phyloP scores from a whole-genome alignment of 2,797 vertebrate genomes.

The Mormyrops boulengeri region DNA sequence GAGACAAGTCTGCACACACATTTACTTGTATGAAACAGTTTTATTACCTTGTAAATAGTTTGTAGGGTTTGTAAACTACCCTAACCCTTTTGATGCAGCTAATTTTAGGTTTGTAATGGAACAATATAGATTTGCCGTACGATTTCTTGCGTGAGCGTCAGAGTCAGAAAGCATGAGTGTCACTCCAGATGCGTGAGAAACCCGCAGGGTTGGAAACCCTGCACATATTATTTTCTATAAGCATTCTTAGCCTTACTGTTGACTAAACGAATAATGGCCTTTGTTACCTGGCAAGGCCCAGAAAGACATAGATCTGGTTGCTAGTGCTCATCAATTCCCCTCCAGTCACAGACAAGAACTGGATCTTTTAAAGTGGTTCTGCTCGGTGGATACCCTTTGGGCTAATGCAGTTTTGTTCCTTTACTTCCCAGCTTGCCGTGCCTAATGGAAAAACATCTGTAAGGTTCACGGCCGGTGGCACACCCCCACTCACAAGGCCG shows the following conservation, averaged over 20 bases:
- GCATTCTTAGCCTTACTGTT: slow-evolving; percentile 29
- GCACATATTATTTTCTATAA: slow-evolving; percentile 4
- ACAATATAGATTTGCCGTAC: neutral
- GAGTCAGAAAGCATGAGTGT: neutral
- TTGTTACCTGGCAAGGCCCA: slow-evolving; percentile 33
- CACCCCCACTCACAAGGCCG: neutral
- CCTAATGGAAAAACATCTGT: neutral
- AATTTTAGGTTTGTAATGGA: neutral
- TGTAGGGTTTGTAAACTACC: neutral
- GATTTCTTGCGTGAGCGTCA: neutral
- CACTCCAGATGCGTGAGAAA: neutral
- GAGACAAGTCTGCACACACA: neutral
- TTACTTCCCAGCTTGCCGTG: neutral
- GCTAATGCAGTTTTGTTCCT: neutral
- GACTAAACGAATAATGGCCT: slow-evolving; percentile 56
- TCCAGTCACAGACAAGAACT: neutral
- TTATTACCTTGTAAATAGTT: neutral
- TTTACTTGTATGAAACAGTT: neutral
- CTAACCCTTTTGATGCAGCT: neutral
- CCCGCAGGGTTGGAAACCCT: neutral
- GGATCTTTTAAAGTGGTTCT: neutral
- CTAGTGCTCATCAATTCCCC: slow-evolving; percentile 49
- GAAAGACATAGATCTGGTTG: slow-evolving; percentile 45
- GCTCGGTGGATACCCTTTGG: neutral
- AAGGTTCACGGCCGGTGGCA: neutral